Conservation (phyloP, 2,888 invertebrate genomes). For the Neoitamus cyanurus region DNA sequence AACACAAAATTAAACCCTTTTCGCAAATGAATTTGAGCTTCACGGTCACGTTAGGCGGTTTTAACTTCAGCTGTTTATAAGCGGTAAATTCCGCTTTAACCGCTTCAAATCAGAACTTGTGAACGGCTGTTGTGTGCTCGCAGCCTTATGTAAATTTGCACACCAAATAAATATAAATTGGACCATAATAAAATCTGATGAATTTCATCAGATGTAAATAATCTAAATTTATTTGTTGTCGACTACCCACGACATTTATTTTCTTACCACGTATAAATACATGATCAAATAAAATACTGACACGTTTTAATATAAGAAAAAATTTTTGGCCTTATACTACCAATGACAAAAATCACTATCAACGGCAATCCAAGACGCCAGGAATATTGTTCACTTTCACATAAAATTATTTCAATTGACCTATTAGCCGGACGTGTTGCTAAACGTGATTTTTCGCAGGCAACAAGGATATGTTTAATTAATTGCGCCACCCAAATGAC, state of each 20-base stretch:
- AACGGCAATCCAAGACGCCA: fast-evolving
- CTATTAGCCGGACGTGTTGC: background rate
- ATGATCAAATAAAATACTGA: too few species aligned
- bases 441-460: background rate
- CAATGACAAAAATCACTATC: background rate
- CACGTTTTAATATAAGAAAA: background rate
- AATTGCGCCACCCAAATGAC: background rate
- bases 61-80: too few species aligned
- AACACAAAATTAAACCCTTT: too few species aligned
- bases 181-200: background rate
- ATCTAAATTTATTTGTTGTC: background rate
- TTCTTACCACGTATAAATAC: background rate
- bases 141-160: background rate
- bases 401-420: background rate
- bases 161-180: background rate
- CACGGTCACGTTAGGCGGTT: too few species aligned
- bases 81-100: too few species aligned
- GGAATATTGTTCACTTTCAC: background rate
- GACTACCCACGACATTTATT: background rate
- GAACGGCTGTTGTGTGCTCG: background rate
- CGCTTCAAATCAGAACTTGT: too few species aligned
- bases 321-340: background rate
- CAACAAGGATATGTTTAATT: background rate
- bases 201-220: background rate
- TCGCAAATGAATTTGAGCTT: too few species aligned